Conservation (phyloP, 1,140 invertebrate genomes). For the Ceratitis capitata region DNA sequence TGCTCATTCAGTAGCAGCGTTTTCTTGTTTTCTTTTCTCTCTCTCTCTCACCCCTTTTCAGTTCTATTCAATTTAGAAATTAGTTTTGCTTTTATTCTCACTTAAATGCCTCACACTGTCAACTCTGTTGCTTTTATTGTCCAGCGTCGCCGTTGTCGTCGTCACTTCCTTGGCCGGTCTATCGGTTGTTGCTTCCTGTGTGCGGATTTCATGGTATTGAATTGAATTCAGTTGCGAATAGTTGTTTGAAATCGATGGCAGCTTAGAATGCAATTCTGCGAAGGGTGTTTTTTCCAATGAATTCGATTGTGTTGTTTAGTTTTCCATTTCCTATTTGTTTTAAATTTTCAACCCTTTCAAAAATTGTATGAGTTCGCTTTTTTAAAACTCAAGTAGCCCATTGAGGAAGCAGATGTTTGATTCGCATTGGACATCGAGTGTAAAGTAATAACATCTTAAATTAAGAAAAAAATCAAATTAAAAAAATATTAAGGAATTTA, state of each 20-base stretch:
- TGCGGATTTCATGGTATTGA: neutral
- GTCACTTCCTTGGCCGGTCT: constrained; percentile 7
- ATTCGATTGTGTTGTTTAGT: neutral
- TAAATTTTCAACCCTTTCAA: neutral
- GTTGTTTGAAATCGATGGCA: neutral
- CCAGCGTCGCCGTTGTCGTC: neutral
- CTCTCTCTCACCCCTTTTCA: neutral
- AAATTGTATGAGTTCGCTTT: neutral
- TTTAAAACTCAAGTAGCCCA: neutral
- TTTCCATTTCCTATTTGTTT: neutral
- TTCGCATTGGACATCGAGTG: too few relatives aligned
- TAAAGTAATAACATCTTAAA: too few relatives aligned
- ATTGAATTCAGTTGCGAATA: neutral
- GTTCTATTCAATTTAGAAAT: constrained; percentile 35
- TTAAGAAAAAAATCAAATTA: too few relatives aligned
- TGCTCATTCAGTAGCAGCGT: neutral
- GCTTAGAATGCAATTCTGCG: neutral
- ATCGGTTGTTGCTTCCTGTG: neutral
- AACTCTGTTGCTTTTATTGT: neutral
- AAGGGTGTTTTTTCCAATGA: neutral
- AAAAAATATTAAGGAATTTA: too few relatives aligned
- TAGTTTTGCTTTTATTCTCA: constrained; percentile 30
- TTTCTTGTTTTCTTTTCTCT: neutral
- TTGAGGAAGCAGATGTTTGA: neutral
- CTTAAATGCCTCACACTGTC: neutral